A percentile compares a stretch with the other conserved stretches of the same genome.
These are phyloP conservation scores for Aulostomus chinensis DNA, from an alignment of 2,797 vertebrate species.

Conservation along the genomic window DNA sequence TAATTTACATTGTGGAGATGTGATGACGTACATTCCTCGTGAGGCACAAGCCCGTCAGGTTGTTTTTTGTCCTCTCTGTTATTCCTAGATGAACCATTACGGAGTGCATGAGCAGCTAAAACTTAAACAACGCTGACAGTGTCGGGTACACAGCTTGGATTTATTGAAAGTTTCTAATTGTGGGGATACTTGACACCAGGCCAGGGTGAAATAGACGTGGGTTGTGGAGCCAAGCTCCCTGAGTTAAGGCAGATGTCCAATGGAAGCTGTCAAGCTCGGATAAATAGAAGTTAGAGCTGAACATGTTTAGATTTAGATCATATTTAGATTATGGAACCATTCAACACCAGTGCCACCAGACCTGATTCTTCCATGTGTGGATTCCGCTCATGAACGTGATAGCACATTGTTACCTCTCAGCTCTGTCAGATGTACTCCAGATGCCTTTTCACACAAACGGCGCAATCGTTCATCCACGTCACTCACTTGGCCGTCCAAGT, in stretches of 20 bases:
- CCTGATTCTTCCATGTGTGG: background rate
- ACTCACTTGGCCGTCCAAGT: too few relatives aligned
- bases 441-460: background rate
- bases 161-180: conserved; percentile 12
- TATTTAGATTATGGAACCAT: too few relatives aligned
- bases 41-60: conserved; percentile 1
- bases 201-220: conserved; percentile 1
- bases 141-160: conserved; percentile 23
- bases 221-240: background rate
- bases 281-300: too few relatives aligned
- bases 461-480: too few relatives aligned
- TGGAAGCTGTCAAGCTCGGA: background rate
- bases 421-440: background rate
- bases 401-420: background rate
- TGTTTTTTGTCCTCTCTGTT: background rate
- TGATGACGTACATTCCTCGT: background rate
- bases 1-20: background rate
- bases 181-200: conserved; percentile 1
- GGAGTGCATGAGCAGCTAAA: conserved; percentile 8
- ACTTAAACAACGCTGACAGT: conserved; percentile 28
- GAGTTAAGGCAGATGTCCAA: conserved; percentile 11
- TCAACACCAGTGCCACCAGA: conserved; percentile 10
- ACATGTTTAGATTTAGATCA: too few relatives aligned
- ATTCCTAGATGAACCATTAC: conserved; percentile 2
- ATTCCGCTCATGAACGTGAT: background rate